A percentile compares a stretch with the other conserved stretches of the same genome.
These are phyloP conservation scores for Hafferia zeledoni DNA, from an alignment of 2,797 vertebrate genomes.

Conservation along the genomic window DNA sequence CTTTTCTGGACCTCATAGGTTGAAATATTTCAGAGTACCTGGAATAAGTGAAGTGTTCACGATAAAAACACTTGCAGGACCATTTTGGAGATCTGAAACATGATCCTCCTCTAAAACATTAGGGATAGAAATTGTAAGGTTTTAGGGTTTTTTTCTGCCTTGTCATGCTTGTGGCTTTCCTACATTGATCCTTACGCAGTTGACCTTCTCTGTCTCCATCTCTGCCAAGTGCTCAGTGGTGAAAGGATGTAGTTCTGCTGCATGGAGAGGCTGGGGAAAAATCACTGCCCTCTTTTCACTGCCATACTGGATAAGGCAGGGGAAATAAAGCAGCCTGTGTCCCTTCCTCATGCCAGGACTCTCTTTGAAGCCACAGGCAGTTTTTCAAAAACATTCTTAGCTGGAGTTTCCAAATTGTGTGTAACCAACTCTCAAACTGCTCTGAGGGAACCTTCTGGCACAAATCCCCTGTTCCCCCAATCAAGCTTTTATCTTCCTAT, in stretches of 20 bases:
- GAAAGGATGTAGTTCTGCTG: background rate
- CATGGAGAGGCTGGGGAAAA: background rate
- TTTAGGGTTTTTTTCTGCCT: background rate
- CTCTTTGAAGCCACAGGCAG: background rate
- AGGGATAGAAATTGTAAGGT: background rate
- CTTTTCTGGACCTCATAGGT: background rate
- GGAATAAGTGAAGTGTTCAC: background rate
- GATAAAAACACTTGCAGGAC: background rate
- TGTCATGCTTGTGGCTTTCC: constrained; percentile 22
- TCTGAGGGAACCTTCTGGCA: background rate
- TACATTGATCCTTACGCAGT: background rate
- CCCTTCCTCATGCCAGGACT: background rate
- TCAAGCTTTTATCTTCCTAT: background rate
- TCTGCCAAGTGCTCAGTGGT: background rate
- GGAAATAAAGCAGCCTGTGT: background rate
- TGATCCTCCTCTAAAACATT: background rate
- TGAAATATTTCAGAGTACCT: background rate
- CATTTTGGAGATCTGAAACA: background rate
- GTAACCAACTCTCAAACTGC: background rate
- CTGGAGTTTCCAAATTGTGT: background rate
- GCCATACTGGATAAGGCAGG: background rate
- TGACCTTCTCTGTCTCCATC: background rate
- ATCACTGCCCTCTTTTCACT: background rate
- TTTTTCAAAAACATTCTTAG: background rate
- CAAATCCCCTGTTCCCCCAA: background rate